Base-by-base conservation (phyloP, 2,113 vertebrate genomes). In the Nicator chloris region DNA sequence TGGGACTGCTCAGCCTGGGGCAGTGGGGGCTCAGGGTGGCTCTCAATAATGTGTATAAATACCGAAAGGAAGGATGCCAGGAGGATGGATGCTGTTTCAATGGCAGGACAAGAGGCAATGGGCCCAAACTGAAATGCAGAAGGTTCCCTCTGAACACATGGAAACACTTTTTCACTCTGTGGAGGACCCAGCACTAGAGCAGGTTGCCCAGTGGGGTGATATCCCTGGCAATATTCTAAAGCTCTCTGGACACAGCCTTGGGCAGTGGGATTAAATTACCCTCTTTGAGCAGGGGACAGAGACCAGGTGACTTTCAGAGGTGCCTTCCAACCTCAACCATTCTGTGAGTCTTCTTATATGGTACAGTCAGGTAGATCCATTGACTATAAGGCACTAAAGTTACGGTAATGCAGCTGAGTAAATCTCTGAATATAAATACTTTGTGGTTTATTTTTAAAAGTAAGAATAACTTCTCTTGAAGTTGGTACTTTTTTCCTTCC, bases 141-240 rank as follows among this genome's bases (percentile, higher is more conserved):
- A 49, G 3, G 9, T 7, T 92, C 22, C 10, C 35, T 65, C 19
- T n/a, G 59, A 73, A 16, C n/a, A n/a, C n/a, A n/a, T n/a, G n/a
- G n/a, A n/a, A n/a, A n/a, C 7, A 18, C 5, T 37, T 66, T 17
- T 68, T 35, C 54, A n/a, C 11, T 15, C 7, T 66, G 31, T 42
- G 13, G 17, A 24, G 51, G 20, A 50, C 24, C 6, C 19, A 79
- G 33, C 13, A 40, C 16, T 15, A 31, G 24, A 39, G 40, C 3
- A 51, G 35, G 10, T 44, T 82, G 13, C 12, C 12, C 1, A 1
- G 15, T 7, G 6, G 35, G 3, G 4, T 30, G 45, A 5, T 47
- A 40, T 66, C 5, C 22, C 20, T 44, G 15, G 27, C 30, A 22
- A 92, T 50, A 69, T 24, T 77, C 16, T 33, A 14, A 66, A 47